phyloP scores from a whole-genome alignment of 2,888 invertebrate genomes.

The Drymonia ruficornis region DNA sequence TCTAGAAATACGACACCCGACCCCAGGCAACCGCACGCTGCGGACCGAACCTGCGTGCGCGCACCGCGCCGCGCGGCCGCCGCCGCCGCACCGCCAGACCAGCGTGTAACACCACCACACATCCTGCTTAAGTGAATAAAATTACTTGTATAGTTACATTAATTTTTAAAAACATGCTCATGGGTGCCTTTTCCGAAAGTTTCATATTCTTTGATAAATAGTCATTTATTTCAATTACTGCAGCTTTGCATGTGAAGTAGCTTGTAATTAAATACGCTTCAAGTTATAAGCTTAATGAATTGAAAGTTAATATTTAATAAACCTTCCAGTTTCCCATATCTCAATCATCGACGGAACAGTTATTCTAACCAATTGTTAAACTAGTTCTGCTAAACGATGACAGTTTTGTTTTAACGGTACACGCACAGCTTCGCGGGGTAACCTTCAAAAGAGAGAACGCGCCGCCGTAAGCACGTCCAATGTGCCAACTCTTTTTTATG shows the following conservation, averaged over 20 bases:
- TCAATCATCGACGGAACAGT: conserved; percentile 21
- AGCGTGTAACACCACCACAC: conserved; percentile 15
- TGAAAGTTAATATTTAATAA: no score
- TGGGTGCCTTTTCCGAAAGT: background rate
- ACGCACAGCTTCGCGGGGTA: conserved; percentile 64
- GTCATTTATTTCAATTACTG: background rate
- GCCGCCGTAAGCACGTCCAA: conserved; percentile 76
- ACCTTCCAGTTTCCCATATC: background rate
- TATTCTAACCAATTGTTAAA: conserved; percentile 52
- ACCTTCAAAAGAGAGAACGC: conserved; percentile 83
- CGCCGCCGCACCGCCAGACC: conserved; percentile 28
- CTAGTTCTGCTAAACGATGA: conserved; percentile 66
- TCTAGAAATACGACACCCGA: conserved; percentile 83
- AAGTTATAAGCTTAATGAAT: no score
- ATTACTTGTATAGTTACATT: background rate
- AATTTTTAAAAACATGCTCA: background rate
- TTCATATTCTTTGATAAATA: no score
- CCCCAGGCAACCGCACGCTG: conserved; percentile 69
- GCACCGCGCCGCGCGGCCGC: conserved; percentile 36
- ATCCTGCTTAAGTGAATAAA: background rate
- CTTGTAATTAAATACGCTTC: no score
- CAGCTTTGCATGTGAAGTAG: no score
- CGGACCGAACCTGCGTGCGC: conserved; percentile 52
- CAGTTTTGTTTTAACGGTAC: conserved; percentile 75
- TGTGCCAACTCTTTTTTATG: conserved; percentile 80